Conservation (phyloP, 37 sponge, comb jelly and placozoan species). For the Agelas oroides region DNA sequence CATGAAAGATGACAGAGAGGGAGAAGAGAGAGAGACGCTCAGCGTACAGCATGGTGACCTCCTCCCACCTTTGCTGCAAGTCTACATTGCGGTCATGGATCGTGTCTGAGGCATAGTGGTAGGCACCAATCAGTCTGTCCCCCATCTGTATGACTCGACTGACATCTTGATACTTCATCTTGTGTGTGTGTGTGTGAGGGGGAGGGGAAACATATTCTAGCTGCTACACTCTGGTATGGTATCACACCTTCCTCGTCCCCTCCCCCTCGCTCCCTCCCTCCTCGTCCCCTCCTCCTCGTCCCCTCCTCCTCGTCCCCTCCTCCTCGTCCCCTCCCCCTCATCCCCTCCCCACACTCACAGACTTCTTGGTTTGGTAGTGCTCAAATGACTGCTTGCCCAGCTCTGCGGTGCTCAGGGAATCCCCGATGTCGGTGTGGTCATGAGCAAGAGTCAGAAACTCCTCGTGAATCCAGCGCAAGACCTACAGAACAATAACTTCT, state of each 20-base stretch:
- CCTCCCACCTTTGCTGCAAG: constrained; percentile 56
- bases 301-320: not conserved
- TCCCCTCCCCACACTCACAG: no score
- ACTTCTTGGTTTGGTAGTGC: not conserved
- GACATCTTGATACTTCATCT: constrained; percentile 54
- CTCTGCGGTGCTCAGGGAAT: constrained; percentile 6
- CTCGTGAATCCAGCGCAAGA: constrained; percentile 17
- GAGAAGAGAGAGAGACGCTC: constrained; percentile 38
- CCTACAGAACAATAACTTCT: not conserved
- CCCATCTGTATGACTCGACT: constrained; percentile 44
- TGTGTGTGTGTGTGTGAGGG: constrained; percentile 7
- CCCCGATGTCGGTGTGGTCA: constrained; percentile 49
- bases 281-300: not conserved
- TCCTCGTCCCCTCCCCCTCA: not conserved
- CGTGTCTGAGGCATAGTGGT: constrained; percentile 53
- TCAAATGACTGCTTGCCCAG: constrained; percentile 2
- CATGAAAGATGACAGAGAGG: constrained; percentile 54
- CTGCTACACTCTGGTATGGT: not conserved
- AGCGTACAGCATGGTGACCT: constrained; percentile 18
- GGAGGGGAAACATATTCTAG: no score
- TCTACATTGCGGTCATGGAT: constrained; percentile 7
- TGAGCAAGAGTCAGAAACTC: constrained; percentile 7
- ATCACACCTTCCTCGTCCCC: not conserved
- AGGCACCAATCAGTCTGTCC: constrained; percentile 46
- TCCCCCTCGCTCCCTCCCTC: no score